Evolutionary conservation across 2,113 vertebrate species (phyloP).

Genomic region (Pachypanchax playfairii): DNA sequence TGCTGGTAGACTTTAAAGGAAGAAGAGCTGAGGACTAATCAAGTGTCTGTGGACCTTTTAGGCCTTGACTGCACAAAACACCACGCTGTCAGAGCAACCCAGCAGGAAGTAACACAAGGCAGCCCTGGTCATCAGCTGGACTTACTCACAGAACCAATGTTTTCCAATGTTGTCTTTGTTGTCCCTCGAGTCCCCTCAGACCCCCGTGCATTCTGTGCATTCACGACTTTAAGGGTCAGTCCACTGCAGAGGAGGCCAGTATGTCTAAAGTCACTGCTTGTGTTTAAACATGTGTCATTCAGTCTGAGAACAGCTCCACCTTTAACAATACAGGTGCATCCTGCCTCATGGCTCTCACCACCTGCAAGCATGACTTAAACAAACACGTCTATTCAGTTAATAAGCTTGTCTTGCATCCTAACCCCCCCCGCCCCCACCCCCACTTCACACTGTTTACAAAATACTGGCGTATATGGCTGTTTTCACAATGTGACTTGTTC

Average conservation of each 20-base stretch:
- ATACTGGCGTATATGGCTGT: slow-evolving; percentile 37
- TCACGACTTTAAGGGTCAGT: slow-evolving; percentile 72
- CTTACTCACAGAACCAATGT: slow-evolving; percentile 31
- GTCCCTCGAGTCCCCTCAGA: slow-evolving; percentile 34
- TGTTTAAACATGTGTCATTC: neutral
- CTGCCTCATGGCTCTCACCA: slow-evolving; percentile 32
- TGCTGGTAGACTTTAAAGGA: slow-evolving; percentile 33
- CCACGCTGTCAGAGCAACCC: slow-evolving; percentile 63
- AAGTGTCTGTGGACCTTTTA: slow-evolving; percentile 49
- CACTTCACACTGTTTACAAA: slow-evolving; percentile 54
- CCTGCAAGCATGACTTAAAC: slow-evolving; percentile 39
- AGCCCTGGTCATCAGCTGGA: slow-evolving; percentile 55
- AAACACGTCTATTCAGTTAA: slow-evolving; percentile 41
- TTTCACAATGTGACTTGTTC: slow-evolving; percentile 45
- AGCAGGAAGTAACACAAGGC: slow-evolving; percentile 66
- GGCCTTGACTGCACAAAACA: slow-evolving; percentile 60
- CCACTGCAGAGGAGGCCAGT: slow-evolving; percentile 21
- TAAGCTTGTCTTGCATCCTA: slow-evolving; percentile 27
- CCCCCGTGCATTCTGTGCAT: slow-evolving; percentile 64
- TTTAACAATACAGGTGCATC: slow-evolving; percentile 70
- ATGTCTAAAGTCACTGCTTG: slow-evolving; percentile 11
- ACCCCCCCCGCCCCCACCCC: slow-evolving; percentile 39
- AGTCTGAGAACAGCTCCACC: slow-evolving; percentile 31
- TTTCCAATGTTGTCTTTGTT: slow-evolving; percentile 20
- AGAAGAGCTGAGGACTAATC: slow-evolving; percentile 66